Base-by-base conservation (phyloP, 2,797 vertebrate genomes). In the Xyrichtys novacula region DNA sequence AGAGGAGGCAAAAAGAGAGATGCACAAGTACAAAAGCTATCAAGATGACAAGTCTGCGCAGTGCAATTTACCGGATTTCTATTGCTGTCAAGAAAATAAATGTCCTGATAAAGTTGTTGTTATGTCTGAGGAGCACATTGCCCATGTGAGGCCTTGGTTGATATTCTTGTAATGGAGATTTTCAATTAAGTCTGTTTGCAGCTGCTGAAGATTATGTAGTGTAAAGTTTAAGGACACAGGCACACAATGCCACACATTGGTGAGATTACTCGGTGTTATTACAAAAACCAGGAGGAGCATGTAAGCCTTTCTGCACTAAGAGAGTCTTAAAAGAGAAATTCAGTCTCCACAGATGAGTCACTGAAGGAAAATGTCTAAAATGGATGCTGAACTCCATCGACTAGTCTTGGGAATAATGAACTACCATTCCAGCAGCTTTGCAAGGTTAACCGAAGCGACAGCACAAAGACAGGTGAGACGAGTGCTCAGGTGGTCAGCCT, bases 21-120 rank as follows among this genome's bases (percentile, higher is more conserved):
- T 56, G 65, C 75, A 76, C 76, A 76, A 85, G 80, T 79, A 90
- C 83, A 91, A 89, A 90, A 88, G 91, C 88, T 84, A 89, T 92
- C 80, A 81, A 74, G 88, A 91, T 88, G 92, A 92, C 89, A 92
- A 84, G 85, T 87, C 75, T 77, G 84, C 5, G 67, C 84, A 59
- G 68, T 68, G 80, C 74, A 90, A 90, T 88, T 88, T 87, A 78
- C 65, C 49, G 46, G 76, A 69, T 89, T 91, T 85, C 71, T 73
- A 69, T 66, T 67, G 68, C 73, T 69, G 81, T 91, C 89, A 87
- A 73, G 71, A 69, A 88, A 83, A 87, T 81, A 84, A 89, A 89
- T 76, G 75, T 81, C 36, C 59, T 67, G 83, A 88, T 89, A 85
- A 91, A 90, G 72, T 57, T 84, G 74, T 83, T 91, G 74, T 89